Base-by-base conservation (phyloP, 2,797 vertebrate species). In the Phoxinus dragarum region DNA sequence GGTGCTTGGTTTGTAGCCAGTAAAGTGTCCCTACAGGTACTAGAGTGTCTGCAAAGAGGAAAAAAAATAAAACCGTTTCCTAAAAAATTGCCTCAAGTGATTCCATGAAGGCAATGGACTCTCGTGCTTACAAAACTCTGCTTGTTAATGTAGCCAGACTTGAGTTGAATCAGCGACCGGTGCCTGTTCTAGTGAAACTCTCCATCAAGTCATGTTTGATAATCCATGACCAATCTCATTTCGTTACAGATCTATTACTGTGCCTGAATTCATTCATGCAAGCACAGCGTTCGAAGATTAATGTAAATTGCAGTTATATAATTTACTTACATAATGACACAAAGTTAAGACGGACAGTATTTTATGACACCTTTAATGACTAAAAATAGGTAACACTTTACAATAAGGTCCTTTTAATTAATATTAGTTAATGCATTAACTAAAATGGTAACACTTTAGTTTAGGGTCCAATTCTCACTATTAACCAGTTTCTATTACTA, bases 231-330 rank as follows among this genome's bases (percentile, higher is more conserved):
- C 83, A 68, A 79, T 80, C 56, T 85, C 31, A 80, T 85, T 85
- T 73, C 67, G 52, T 52, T 73, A 85, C 59, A 34, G 52, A 73
- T 73, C 68, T 80, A 80, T 80, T 64, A 85, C 44, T 76, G 77
- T 54, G 73, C 49, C 31, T n/a, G 27, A 59, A 67, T 52, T 54
- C 69, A 69, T 86, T 61, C 76, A 83, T 84, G 77, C 72, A 75
- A 76, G 7, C 80, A 81, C 36, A 59, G 40, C 79, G 68, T 80
- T 84, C 0, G 34, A 34, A 67, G 72, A 86, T 81, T 82, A 84
- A 86, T 74, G 81, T 86, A 81, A 86, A 67, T 80, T 69, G 64
- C 66, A 76, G 84, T 84, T 86, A 78, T 40, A 56, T 85, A 86
- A 84, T 78, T 66, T 56, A 72, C 68, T 85, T 80, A 84, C 52